Evolutionary conservation across 2,797 vertebrate species (phyloP).

Genomic region (Eurystomus glaucurus): DNA sequence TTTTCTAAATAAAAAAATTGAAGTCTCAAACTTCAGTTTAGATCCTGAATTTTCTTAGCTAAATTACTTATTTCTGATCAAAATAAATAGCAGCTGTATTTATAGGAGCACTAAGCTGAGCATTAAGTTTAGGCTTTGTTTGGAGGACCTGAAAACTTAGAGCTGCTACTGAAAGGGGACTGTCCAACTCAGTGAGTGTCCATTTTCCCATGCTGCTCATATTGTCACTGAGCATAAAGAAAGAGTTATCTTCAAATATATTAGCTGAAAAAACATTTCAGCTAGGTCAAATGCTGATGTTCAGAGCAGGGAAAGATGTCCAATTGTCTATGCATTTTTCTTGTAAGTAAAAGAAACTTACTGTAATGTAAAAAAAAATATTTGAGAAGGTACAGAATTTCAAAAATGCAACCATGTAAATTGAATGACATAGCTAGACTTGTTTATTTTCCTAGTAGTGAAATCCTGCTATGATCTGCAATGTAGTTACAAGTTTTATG

Average conservation of each 20-base stretch:
- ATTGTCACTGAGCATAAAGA: not conserved
- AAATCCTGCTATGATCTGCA: not conserved
- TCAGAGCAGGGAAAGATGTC: not conserved
- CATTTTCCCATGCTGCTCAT: not conserved
- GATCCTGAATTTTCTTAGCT: not conserved
- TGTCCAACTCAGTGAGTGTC: not conserved
- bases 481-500: not conserved
- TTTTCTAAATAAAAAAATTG: not conserved
- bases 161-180: not conserved
- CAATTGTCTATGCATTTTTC: fast-evolving
- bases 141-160: not conserved
- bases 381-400: not conserved
- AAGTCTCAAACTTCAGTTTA: not conserved
- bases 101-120: not conserved
- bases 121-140: not conserved
- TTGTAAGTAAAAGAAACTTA: not conserved
- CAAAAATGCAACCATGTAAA: not conserved
- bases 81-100: not conserved
- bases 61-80: not conserved
- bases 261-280: not conserved
- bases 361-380: not conserved
- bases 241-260: not conserved
- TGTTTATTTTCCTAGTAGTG: not conserved
- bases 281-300: not conserved
- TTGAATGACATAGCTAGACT: not conserved